Evolutionary conservation across 2,888 invertebrate species (phyloP), one percentile per base, ranked within the genome.

Genomic region (Zootermopsis nevadensis): DNA sequence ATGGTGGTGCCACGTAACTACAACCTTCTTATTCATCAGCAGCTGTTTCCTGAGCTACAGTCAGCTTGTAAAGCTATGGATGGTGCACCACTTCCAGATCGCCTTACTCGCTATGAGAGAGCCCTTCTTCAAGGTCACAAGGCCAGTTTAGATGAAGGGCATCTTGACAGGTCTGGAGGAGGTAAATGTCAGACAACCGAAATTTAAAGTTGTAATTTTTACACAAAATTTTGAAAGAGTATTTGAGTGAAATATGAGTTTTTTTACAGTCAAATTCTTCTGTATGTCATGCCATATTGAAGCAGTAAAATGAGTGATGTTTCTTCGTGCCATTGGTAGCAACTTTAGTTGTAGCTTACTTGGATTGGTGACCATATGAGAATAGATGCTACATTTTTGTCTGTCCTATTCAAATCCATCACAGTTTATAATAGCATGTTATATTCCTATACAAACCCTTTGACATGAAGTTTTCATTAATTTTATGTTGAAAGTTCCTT

Each of bases 11-110:
- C 92, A 42, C 95, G 95, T 76, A 96, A 96, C 90, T 94, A 93
- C 89, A 96, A 96, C 91, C 91, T 94, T 87, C 91, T 96, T 88
- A 90, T 96, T 38, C 95, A 95, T 88, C 92, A 93, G 85, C 94
- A 95, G 89, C 91, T 96, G 85, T 93, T 95, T 89, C 94, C 95
- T 24, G 93, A 93, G 86, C 90, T 91, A 88, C 48, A 89, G 87
- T 86, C 88, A 88, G 33, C 85, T 85, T 1, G 82, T 24, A 48
- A 60, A n/a, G 42, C 80, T n/a, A 27, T 77, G n/a, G 69, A 66
- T 3, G 84, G 83, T 35, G 83, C 83, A 22, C 55, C 53, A 55
- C 79, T 33, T 24, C 67, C 83, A n/a, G 84, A 84, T 42, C 87
- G 90, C n/a, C 89, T 90, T 84, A 89, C 89, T 85, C 87, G 90